Conservation (phyloP, 2,888 invertebrate genomes). For the Noctua janthina region DNA sequence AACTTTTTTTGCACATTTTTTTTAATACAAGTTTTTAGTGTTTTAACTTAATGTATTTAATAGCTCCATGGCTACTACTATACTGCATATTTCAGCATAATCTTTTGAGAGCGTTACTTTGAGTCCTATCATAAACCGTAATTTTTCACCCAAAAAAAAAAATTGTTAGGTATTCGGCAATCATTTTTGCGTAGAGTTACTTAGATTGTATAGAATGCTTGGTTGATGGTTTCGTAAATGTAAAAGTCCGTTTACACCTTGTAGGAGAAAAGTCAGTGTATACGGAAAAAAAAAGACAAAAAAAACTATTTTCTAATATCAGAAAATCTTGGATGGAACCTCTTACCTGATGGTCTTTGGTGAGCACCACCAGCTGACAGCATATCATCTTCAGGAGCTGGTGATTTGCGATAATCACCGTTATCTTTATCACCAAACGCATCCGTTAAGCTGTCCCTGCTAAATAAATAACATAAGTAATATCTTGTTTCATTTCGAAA, state of each 20-base stretch:
- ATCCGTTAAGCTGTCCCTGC: conserved; percentile 93
- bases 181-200: background rate
- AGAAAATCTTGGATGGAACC: background rate
- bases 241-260: background rate
- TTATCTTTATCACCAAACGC: conserved; percentile 92
- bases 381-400: conserved; percentile 90
- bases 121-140: background rate
- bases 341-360: conserved; percentile 92
- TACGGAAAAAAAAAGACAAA: no score
- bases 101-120: background rate
- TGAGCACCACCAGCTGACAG: conserved; percentile 86
- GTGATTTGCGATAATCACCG: conserved; percentile 91
- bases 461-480: conserved; percentile 54
- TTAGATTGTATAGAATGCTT: background rate
- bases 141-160: background rate
- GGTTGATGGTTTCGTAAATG: background rate
- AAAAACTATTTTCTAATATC: background rate
- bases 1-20: background rate
- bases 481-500: background rate
- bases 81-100: background rate
- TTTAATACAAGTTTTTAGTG: background rate
- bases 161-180: background rate
- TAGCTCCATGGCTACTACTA: background rate
- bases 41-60: background rate
- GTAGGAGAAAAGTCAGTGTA: no score